Evolutionary conservation across 1,140 invertebrate species (phyloP), one percentile per base, ranked within the genome.

Genomic region (Bombus picipes): DNA sequence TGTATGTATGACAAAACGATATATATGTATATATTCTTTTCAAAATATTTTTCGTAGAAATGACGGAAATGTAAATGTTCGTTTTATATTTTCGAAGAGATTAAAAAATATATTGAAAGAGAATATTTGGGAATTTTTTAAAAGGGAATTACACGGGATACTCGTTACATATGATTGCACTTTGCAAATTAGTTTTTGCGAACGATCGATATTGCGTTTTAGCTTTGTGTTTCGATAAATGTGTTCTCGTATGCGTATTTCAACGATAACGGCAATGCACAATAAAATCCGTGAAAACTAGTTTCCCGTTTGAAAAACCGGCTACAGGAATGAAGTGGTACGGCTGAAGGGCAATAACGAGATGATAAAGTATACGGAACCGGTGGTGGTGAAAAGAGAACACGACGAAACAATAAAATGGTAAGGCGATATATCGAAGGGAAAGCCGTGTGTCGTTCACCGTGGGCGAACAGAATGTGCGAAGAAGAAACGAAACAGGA

Each of bases 371-470:
- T 68, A 37, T 22, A 53, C 47, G 47, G 47, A 53, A 53, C 47
- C 18, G 47, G 47, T 53, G 47, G 47, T 22, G 47, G 47, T 22
- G 47, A 53, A 53, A 53, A 53, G 66, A 15, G 32, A 34, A 68
- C 37, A 39, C 34, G 68, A 39, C 37, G 70, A 28, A 41, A 47
- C 39, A 34, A 53, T 75, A 77, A 77, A 41, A 70, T 65, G 73
- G 57, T 59, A 70, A 77, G 73, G 47, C 65, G 77, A 85, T 77
- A 37, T 37, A 47, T 85, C 53, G 81, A 66, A 37, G 41, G 47
- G 13, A 68, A 34, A 68, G 32, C 65, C 65, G 32, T 34, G 65
- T 34, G 65, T 34, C 65, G 65, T 34, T 66, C 32, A 34, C 47
- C 47, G 18, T 34, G 2, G 65, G 65, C n/a, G 65, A 66, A 32